These are phyloP conservation scores for Thomomys bottae DNA, from an alignment of 2,113 vertebrate genomes.

Conservation along the genomic window DNA sequence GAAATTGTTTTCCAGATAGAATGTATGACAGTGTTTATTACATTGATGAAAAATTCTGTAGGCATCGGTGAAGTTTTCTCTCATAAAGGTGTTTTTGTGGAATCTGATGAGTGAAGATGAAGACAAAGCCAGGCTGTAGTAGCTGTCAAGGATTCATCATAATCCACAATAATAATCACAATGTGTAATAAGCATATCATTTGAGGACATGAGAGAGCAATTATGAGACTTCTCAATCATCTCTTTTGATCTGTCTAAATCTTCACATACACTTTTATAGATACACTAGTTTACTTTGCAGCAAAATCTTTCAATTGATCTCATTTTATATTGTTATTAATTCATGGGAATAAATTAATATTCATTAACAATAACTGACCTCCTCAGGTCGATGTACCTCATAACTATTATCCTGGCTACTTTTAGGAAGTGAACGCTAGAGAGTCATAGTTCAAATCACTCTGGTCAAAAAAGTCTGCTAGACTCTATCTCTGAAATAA, in stretches of 20 bases:
- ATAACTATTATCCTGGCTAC: too few species aligned
- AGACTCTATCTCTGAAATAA: too few species aligned
- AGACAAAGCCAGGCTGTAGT: background rate
- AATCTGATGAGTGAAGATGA: background rate
- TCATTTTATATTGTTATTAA: background rate
- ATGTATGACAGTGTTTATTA: background rate
- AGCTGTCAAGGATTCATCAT: background rate
- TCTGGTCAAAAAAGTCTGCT: too few species aligned
- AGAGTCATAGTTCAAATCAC: too few species aligned
- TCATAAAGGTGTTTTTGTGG: background rate
- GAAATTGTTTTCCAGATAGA: background rate
- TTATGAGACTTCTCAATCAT: background rate
- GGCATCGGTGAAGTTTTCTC: background rate
- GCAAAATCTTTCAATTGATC: background rate
- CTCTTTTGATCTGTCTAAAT: background rate
- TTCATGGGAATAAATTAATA: background rate
- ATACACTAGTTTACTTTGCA: background rate
- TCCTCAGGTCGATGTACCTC: too few species aligned
- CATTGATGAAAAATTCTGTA: background rate
- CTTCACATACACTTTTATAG: background rate
- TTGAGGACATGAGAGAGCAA: background rate
- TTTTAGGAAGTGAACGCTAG: too few species aligned
- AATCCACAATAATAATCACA: background rate
- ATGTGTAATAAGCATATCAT: background rate
- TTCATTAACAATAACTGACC: background rate